phyloP scores from a whole-genome alignment of 2,888 invertebrate species.

The Helobdella robusta region DNA sequence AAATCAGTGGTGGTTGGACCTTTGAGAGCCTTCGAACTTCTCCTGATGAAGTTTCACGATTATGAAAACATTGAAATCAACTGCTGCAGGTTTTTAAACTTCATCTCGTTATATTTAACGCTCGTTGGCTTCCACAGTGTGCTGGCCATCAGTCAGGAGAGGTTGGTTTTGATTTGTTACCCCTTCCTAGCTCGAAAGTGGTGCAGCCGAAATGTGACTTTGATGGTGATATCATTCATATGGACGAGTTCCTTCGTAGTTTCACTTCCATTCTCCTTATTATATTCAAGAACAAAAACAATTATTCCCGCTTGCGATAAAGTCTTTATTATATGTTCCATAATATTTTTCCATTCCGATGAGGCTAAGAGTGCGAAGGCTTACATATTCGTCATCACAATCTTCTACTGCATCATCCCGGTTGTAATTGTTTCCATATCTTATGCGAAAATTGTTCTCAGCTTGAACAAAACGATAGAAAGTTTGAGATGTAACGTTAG shows the following conservation, averaged over 20 bases:
- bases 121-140: slow-evolving; percentile 31
- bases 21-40: slow-evolving; percentile 27
- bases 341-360: slow-evolving; percentile 17
- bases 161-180: slow-evolving; percentile 32
- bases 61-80: slow-evolving; percentile 1
- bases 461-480: too few species aligned
- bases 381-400: slow-evolving; percentile 29
- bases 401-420: slow-evolving; percentile 33
- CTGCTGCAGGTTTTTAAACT: slow-evolving; percentile 30
- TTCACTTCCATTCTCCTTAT: slow-evolving; percentile 29
- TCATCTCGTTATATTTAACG: slow-evolving; percentile 27
- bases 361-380: slow-evolving; percentile 25
- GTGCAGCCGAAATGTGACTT: slow-evolving; percentile 26
- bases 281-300: slow-evolving; percentile 23
- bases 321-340: slow-evolving; percentile 28
- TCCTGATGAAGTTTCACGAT: slow-evolving; percentile 22
- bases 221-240: slow-evolving; percentile 21
- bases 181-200: slow-evolving; percentile 29
- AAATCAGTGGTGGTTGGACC: slow-evolving; percentile 27
- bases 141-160: slow-evolving; percentile 32
- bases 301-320: slow-evolving; percentile 11
- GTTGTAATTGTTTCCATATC: slow-evolving; percentile 25
- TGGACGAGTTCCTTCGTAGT: slow-evolving; percentile 27
- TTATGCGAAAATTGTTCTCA: slow-evolving; percentile 29
- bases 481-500: not conserved